A percentile compares a stretch with the other conserved stretches of the same genome.
These are phyloP conservation scores for Tetropium fuscum DNA, from an alignment of 2,888 invertebrate species.

Conservation along the genomic window DNA sequence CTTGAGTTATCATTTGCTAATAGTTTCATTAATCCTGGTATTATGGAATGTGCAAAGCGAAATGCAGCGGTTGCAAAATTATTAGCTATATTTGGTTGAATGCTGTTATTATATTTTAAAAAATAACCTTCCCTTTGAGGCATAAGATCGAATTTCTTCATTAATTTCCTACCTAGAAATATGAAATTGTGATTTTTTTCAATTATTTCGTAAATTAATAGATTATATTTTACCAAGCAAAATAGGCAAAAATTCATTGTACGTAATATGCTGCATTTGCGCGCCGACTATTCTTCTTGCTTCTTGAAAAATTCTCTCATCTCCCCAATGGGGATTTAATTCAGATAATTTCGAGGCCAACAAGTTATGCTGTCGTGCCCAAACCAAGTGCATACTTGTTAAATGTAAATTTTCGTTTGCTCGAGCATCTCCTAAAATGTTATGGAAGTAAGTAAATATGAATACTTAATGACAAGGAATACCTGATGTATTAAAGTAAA, in stretches of 20 bases:
- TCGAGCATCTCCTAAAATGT: slow-evolving; percentile 80
- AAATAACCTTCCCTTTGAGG: slow-evolving; percentile 68
- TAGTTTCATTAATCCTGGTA: slow-evolving; percentile 81
- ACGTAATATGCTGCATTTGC: slow-evolving; percentile 89
- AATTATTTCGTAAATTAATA: too few relatives aligned
- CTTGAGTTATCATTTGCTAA: slow-evolving; percentile 68
- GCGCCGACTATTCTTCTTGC: slow-evolving; percentile 81
- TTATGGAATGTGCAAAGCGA: slow-evolving; percentile 88
- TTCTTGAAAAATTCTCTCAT: slow-evolving; percentile 84
- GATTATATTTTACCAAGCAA: slow-evolving; percentile 71
- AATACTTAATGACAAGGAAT: too few relatives aligned
- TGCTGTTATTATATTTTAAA: slow-evolving; percentile 71
- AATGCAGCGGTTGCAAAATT: slow-evolving; percentile 88
- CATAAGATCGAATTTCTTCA: slow-evolving; percentile 70
- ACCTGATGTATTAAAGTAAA: too few relatives aligned
- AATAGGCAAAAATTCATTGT: slow-evolving; percentile 84
- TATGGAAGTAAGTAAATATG: too few relatives aligned
- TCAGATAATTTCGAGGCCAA: slow-evolving; percentile 72
- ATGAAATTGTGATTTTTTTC: background rate
- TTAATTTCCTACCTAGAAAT: slow-evolving; percentile 68
- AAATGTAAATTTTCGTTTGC: slow-evolving; percentile 90
- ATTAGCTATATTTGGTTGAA: slow-evolving; percentile 85
- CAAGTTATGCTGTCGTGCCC: slow-evolving; percentile 88
- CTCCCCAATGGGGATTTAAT: slow-evolving; percentile 83
- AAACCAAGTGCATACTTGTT: slow-evolving; percentile 87